phyloP scores from a whole-genome alignment of 2,888 invertebrate genomes.

The Torymus auratus region DNA sequence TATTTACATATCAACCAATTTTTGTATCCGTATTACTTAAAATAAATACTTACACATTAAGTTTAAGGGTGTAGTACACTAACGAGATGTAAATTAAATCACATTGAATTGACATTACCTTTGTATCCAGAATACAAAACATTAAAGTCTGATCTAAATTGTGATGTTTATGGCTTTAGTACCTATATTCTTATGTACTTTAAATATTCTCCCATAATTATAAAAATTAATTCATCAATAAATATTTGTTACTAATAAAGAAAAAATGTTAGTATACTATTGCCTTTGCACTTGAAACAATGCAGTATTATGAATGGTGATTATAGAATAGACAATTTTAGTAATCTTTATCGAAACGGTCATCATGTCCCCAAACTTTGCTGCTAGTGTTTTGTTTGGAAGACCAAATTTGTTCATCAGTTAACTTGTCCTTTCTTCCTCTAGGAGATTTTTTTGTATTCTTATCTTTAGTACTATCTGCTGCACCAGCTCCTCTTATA shows the following conservation, averaged over 20 bases:
- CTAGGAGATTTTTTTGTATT: constrained; percentile 59
- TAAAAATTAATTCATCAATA: no score
- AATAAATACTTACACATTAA: not conserved
- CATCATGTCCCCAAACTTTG: constrained; percentile 67
- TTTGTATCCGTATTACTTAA: not conserved
- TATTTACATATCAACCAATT: not conserved
- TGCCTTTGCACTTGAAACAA: not conserved
- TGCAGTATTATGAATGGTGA: not conserved
- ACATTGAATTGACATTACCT: no score
- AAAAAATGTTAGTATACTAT: not conserved
- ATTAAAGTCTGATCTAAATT: no score
- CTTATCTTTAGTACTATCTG: constrained; percentile 60
- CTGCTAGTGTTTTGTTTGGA: constrained; percentile 62
- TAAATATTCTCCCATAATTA: no score
- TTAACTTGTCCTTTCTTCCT: constrained; percentile 61
- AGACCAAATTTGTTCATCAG: constrained; percentile 63
- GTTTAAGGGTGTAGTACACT: not conserved
- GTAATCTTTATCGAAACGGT: constrained; percentile 67
- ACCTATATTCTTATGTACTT: no score
- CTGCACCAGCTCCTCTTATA: constrained; percentile 68
- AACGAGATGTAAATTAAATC: not conserved
- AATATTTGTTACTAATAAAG: not conserved
- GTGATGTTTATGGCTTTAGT: no score
- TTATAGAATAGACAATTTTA: constrained; percentile 33
- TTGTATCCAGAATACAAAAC: no score